A percentile compares a stretch with the other conserved stretches of the same genome.
phyloP scores from a whole-genome alignment of 2,888 invertebrate species.

The Halocaridina rubra region DNA sequence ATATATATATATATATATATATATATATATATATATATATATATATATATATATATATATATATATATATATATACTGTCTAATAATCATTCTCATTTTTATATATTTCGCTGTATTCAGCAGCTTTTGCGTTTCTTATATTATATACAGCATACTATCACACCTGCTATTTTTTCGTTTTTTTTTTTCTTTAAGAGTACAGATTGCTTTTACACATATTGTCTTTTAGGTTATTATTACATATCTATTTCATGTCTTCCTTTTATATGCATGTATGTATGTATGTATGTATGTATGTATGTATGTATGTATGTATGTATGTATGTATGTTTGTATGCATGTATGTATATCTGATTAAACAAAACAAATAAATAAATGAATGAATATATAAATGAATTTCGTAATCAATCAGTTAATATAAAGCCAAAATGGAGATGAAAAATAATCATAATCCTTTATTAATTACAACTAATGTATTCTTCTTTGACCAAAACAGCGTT shows the following conservation, averaged over 20 bases:
- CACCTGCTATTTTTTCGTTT: too few relatives aligned
- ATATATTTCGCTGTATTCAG: too few relatives aligned
- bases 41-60: slow-evolving; percentile 18
- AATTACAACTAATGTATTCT: neutral
- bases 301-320: neutral
- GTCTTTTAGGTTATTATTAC: too few relatives aligned
- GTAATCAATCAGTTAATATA: too few relatives aligned
- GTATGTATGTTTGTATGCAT: neutral
- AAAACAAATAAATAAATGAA: too few relatives aligned
- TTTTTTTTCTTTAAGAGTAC: too few relatives aligned
- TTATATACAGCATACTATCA: too few relatives aligned
- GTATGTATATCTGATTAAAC: too few relatives aligned
- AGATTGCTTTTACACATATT: too few relatives aligned
- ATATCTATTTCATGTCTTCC: neutral
- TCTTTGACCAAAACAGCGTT: slow-evolving; percentile 66
- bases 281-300: neutral
- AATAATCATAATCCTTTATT: neutral
- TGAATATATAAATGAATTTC: too few relatives aligned
- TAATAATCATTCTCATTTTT: neutral
- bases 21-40: neutral
- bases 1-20: neutral
- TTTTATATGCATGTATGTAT: neutral
- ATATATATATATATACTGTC: neutral
- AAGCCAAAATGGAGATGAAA: too few relatives aligned
- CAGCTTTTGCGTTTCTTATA: too few relatives aligned